phyloP scores from a whole-genome alignment of 2,888 invertebrate species.

The Beris morrisii region DNA sequence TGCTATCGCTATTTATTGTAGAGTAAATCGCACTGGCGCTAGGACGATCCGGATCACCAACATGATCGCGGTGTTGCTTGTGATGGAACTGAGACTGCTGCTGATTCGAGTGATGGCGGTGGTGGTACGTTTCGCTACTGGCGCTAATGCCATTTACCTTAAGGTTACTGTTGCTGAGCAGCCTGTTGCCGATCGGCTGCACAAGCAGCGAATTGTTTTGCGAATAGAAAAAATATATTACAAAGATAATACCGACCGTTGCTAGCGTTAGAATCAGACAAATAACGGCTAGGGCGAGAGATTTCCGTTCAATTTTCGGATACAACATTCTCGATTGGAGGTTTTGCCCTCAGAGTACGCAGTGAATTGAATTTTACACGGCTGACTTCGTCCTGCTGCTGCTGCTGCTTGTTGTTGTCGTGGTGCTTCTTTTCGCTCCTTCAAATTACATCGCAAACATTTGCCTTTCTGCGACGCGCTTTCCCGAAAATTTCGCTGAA shows the following conservation, averaged over 20 bases:
- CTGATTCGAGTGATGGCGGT: background rate
- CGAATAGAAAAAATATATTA: constrained; percentile 40
- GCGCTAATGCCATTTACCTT: background rate
- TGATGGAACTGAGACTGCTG: background rate
- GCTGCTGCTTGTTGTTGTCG: too few species aligned
- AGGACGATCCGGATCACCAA: too few species aligned
- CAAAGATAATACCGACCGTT: constrained; percentile 41
- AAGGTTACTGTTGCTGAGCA: background rate
- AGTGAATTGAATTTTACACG: too few species aligned
- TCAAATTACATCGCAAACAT: too few species aligned
- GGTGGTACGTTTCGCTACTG: background rate
- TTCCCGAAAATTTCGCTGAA: too few species aligned
- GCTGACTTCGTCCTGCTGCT: too few species aligned
- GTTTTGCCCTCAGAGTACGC: too few species aligned
- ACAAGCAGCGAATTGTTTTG: constrained; percentile 2
- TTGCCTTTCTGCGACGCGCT: too few species aligned
- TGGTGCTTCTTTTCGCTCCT: too few species aligned
- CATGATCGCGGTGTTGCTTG: background rate
- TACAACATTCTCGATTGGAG: too few species aligned
- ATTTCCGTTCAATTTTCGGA: constrained; percentile 43
- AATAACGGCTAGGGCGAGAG: constrained; percentile 41
- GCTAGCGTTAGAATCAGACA: constrained; percentile 42
- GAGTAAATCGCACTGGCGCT: too few species aligned
- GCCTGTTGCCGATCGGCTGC: background rate
- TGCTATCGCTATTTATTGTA: background rate